These are phyloP conservation scores for Nemurella pictetii DNA, from an alignment of 2,888 invertebrate species.

Conservation along the genomic window DNA sequence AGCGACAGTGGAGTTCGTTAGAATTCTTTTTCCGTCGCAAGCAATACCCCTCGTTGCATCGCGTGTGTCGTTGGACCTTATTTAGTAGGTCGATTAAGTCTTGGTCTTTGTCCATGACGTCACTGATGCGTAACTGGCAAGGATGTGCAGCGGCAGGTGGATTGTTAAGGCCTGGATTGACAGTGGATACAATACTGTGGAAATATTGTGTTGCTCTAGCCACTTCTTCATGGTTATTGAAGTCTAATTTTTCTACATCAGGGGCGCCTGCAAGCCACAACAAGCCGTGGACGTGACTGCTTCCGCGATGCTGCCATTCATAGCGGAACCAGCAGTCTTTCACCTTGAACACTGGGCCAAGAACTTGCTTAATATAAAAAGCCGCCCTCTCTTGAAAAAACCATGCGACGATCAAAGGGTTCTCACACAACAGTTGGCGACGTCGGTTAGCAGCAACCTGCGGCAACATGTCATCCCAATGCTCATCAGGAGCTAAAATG, in stretches of 20 bases:
- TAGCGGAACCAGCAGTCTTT: slow-evolving; percentile 1
- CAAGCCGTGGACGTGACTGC: no score
- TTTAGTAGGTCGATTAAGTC: background rate
- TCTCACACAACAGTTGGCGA: no score
- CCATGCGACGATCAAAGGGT: background rate
- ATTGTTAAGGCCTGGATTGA: background rate
- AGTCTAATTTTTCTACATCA: no score
- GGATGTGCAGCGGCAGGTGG: background rate
- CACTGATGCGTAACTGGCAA: background rate
- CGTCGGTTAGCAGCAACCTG: no score
- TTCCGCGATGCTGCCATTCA: no score
- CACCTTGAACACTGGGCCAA: background rate
- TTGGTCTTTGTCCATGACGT: background rate
- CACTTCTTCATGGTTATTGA: background rate
- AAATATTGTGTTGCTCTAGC: background rate
- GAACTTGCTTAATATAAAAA: background rate
- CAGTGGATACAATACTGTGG: background rate
- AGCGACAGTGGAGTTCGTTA: background rate
- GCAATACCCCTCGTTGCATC: background rate
- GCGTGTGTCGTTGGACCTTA: background rate
- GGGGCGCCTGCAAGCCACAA: no score
- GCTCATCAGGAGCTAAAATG: no score
- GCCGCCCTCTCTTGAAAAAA: no score
- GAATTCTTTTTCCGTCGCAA: background rate
- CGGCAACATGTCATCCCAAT: no score